Conservation (phyloP, 2,113 vertebrate species). For the Theristicus caerulescens region DNA sequence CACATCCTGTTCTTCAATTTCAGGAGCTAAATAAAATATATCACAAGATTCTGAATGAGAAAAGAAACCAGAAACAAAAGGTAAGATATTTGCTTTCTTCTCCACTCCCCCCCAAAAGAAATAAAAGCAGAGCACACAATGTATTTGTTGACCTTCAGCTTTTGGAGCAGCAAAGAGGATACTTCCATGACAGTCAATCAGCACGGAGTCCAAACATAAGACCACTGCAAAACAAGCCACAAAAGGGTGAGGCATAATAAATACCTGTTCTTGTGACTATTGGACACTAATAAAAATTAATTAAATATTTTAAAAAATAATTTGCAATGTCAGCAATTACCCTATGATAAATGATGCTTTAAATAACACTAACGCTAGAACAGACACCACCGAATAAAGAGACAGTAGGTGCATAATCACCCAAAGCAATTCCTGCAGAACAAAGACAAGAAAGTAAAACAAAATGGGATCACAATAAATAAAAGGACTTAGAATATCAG, state of each 20-base stretch:
- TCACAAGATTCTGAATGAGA: conserved; percentile 74
- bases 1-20: conserved; percentile 83
- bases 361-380: neutral
- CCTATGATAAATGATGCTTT: neutral
- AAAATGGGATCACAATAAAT: neutral
- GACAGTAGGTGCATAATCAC: neutral
- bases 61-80: conserved; percentile 32
- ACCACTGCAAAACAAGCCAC: conserved; percentile 69
- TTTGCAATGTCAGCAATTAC: neutral
- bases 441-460: neutral
- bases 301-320: neutral
- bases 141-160: conserved; percentile 76
- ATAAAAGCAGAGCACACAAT: neutral
- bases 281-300: neutral
- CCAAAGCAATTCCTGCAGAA: neutral
- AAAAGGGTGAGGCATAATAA: neutral
- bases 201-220: conserved; percentile 84
- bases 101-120: neutral
- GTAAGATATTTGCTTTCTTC: neutral
- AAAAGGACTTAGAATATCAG: neutral
- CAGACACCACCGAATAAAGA: neutral
- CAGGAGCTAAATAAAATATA: conserved; percentile 86
- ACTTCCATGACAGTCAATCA: conserved; percentile 80
- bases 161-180: conserved; percentile 80
- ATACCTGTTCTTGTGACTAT: neutral